Conservation (phyloP, 1,140 invertebrate species). For the Acromyrmex charruanus region DNA sequence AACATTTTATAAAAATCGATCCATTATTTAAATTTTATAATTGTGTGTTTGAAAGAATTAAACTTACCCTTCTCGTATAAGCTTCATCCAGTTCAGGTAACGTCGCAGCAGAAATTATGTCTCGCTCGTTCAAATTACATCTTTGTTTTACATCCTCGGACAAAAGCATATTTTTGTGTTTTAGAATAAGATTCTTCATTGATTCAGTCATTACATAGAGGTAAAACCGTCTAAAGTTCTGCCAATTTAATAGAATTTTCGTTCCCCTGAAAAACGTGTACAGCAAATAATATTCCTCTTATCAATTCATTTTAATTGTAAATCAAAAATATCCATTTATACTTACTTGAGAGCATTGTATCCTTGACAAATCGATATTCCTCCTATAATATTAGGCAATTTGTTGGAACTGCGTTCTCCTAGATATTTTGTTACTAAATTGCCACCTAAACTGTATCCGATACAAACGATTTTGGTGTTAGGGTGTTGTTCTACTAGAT, state of each 20-base stretch:
- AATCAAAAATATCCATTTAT: conserved; percentile 66
- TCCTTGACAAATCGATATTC: conserved; percentile 96
- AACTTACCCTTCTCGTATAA: conserved; percentile 90
- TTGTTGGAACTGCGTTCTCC: conserved; percentile 90
- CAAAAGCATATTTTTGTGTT: conserved; percentile 92
- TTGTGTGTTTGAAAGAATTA: not conserved
- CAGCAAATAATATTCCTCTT: not conserved
- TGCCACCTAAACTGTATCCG: conserved; percentile 96
- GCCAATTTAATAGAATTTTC: conserved; percentile 93
- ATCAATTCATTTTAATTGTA: conserved; percentile 7
- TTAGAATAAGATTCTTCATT: conserved; percentile 93
- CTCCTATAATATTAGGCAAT: conserved; percentile 92
- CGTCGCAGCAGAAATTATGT: conserved; percentile 94
- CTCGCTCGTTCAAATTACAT: conserved; percentile 91
- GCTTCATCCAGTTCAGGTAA: conserved; percentile 95
- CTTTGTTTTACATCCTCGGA: conserved; percentile 91
- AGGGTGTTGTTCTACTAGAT: conserved; percentile 91
- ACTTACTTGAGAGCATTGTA: conserved; percentile 95
- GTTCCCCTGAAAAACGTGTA: conserved; percentile 88
- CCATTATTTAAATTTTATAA: not conserved
- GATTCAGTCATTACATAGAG: conserved; percentile 97
- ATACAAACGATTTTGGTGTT: conserved; percentile 93
- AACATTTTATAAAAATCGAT: conserved; percentile 38
- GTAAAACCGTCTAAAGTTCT: conserved; percentile 95
- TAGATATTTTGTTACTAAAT: conserved; percentile 95